Base-by-base conservation (phyloP, 2,797 vertebrate genomes). In the Myioborus melanocephalus region DNA sequence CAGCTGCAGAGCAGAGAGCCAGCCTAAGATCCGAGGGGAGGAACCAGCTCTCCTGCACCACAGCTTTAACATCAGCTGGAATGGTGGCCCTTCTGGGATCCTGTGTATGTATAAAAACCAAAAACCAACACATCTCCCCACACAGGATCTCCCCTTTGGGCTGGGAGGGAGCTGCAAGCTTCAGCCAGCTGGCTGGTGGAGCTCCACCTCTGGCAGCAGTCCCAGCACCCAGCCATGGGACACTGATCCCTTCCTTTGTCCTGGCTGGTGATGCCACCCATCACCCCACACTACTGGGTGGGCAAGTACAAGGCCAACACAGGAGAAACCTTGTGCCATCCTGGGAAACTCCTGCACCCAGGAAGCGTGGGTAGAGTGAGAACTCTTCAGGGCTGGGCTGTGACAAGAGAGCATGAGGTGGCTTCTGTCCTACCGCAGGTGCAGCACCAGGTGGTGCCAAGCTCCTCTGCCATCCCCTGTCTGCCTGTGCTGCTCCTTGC, bases 361-460 rank as follows among this genome's bases (percentile, higher is more conserved):
- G 7, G 18, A 81, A 86, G 15, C 4, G 15, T 44, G 49, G 32
- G 23, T 26, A 37, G 28, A 30, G 21, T 37, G 63, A 50, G 27
- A 57, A 8, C 11, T 7, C n/a, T 34, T 28, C 37, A 3, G 1
- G 4, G 21, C 21, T 1, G 3, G 21, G 21, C 53, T 75, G 60
- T 44, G 68, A 71, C 60, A 59, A 39, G 39, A 4, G 59, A 79
- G 19, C 28, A 35, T 13, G 35, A 65, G 32, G 24, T 86, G 66
- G n/a, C 59, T 73, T 90, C 75, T 94, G 94, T 72, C 88, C 86
- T 94, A 88, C 6, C 53, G 9, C 64, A 75, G 82, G 68, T 68
- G 43, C 57, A 90, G 94, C 83, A 82, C n/a, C 83, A 93, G 85
- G 95, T 94, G 94, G 93, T 94, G 93, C 92, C 83, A 93, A 59